Evolutionary conservation across 2,113 vertebrate genomes (phyloP).

Genomic region (Silurus meridionalis): DNA sequence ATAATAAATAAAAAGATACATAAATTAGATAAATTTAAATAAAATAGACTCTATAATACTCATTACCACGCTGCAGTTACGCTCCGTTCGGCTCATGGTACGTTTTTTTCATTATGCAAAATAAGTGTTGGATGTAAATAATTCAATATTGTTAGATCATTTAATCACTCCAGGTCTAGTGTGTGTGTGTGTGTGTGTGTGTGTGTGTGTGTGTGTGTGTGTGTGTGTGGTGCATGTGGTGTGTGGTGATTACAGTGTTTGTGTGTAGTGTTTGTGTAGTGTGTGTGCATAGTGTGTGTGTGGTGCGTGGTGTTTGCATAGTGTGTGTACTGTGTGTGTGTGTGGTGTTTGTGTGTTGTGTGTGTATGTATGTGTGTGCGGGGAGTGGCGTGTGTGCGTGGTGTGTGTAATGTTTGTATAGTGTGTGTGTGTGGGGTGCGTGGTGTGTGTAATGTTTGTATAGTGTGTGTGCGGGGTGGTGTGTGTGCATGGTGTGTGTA

Average conservation of each 20-base stretch:
- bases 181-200: slow-evolving; percentile 4
- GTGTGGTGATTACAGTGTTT: neutral
- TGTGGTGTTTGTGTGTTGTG: neutral
- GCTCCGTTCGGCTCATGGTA: neutral
- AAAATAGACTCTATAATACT: too few species aligned
- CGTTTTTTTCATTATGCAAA: slow-evolving; percentile 14
- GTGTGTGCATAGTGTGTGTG: too few species aligned
- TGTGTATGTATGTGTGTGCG: slow-evolving; percentile 11
- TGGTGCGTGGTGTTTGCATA: neutral
- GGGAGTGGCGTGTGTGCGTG: neutral
- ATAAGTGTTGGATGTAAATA: slow-evolving; percentile 9
- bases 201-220: slow-evolving; percentile 15
- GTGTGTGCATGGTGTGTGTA: slow-evolving; percentile 19
- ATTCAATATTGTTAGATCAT: slow-evolving; percentile 1
- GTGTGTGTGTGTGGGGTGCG: slow-evolving; percentile 7
- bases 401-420: neutral
- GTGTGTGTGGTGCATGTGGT: neutral
- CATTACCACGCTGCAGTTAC: too few species aligned
- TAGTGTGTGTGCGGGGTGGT: slow-evolving; percentile 12
- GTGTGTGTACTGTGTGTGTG: neutral
- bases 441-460: neutral
- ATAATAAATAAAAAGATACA: neutral
- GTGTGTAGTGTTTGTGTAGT: too few species aligned
- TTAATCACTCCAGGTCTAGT: neutral
- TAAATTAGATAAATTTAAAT: too few species aligned